Percentiles rank a stretch among this genome's conserved stretches.
Conservation (phyloP, 2,888 invertebrate species). For the Rhagonycha fulva region DNA sequence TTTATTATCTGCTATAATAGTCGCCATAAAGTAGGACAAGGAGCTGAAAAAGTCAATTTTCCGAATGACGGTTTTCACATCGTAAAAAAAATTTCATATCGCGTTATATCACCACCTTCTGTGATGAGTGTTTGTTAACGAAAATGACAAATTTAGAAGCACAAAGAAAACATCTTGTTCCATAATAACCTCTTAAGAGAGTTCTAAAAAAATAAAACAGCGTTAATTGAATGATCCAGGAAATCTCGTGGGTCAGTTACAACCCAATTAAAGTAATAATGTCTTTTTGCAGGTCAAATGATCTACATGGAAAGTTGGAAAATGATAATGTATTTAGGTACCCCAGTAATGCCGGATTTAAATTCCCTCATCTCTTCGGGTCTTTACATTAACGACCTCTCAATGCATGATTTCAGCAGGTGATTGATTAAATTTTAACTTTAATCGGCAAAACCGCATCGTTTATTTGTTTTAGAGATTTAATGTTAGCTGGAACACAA, state of each 20-base stretch:
- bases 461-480: slow-evolving; percentile 64
- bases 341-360: slow-evolving; percentile 94
- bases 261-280: neutral
- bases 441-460: neutral
- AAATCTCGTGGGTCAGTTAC: neutral
- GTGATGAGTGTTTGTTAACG: neutral
- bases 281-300: slow-evolving; percentile 82
- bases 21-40: neutral
- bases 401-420: slow-evolving; percentile 99
- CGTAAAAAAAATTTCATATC: neutral
- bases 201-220: neutral
- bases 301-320: slow-evolving; percentile 98
- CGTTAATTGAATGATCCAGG: neutral
- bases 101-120: neutral
- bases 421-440: slow-evolving; percentile 45
- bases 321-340: slow-evolving; percentile 95
- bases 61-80: neutral
- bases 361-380: slow-evolving; percentile 92
- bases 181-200: neutral
- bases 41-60: neutral
- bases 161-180: neutral
- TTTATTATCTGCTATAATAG: neutral
- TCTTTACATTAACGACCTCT: slow-evolving; percentile 95
- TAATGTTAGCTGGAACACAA: slow-evolving; percentile 95
- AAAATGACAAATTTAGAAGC: neutral